Evolutionary conservation across 2,797 vertebrate species (phyloP).

Genomic region (Enteromius argenteus): DNA sequence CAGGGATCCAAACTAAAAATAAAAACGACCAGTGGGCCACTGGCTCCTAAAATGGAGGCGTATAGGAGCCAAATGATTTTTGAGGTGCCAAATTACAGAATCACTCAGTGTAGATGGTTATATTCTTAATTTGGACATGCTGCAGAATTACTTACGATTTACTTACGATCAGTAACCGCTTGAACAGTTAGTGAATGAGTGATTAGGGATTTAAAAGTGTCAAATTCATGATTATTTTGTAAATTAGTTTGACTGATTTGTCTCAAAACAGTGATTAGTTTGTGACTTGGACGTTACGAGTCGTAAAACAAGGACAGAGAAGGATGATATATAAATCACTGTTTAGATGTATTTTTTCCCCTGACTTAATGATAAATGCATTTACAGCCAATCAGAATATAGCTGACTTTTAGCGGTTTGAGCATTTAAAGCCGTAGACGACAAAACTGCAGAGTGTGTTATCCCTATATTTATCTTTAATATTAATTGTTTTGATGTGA

Average conservation of each 20-base stretch:
- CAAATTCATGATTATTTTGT: not conserved
- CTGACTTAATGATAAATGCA: not conserved
- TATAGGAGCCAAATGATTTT: slow-evolving; percentile 4
- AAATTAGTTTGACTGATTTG: not conserved
- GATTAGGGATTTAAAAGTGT: not conserved
- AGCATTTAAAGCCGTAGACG: not conserved
- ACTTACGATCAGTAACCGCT: not conserved
- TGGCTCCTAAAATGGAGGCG: slow-evolving; percentile 1
- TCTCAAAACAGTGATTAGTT: not conserved
- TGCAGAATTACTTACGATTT: not conserved
- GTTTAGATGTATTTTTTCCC: not conserved
- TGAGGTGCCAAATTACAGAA: slow-evolving; percentile 10
- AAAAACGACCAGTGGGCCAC: not conserved
- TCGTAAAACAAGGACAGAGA: not conserved
- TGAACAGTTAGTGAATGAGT: not conserved
- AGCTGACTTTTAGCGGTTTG: not conserved
- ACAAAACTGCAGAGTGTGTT: not conserved
- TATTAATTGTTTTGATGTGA: too few species aligned
- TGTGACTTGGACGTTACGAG: not conserved
- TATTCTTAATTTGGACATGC: not conserved
- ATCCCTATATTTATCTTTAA: not conserved
- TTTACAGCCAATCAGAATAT: not conserved
- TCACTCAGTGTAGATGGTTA: not conserved
- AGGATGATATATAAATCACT: not conserved
- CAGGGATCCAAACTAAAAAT: slow-evolving; percentile 22